These are phyloP conservation scores for Nanger granti DNA, from an alignment of 2,113 vertebrate genomes.

Conservation along the genomic window DNA sequence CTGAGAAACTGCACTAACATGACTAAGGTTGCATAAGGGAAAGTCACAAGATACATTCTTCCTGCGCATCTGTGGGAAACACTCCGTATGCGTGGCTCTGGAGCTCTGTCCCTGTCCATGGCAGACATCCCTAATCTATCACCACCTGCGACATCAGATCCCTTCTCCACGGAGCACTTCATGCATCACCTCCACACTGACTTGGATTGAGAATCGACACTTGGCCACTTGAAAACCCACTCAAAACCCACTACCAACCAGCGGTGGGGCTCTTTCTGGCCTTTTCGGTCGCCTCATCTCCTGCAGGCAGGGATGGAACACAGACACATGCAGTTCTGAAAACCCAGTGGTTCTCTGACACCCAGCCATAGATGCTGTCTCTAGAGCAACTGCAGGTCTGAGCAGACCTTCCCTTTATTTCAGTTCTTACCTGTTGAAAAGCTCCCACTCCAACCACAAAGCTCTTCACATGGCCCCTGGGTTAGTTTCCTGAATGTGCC, in stretches of 20 bases:
- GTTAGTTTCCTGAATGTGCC: no score
- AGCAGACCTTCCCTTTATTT: not conserved
- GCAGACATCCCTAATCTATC: not conserved
- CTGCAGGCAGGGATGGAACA: not conserved
- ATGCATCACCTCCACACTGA: not conserved
- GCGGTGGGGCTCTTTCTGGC: not conserved
- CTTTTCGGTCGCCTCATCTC: not conserved
- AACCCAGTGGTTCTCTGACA: not conserved
- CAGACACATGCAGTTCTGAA: not conserved
- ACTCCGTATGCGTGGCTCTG: accelerated
- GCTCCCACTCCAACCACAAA: not conserved
- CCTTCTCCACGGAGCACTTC: not conserved
- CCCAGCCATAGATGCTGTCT: not conserved
- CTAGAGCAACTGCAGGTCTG: not conserved
- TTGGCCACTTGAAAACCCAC: not conserved
- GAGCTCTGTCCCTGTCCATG: no score
- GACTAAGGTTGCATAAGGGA: not conserved
- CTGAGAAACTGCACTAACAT: not conserved
- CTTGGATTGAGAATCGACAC: not conserved
- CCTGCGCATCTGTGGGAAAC: not conserved
- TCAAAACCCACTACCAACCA: not conserved
- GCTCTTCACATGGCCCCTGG: not conserved
- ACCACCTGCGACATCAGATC: accelerated
- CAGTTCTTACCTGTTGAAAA: not conserved
- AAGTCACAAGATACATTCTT: not conserved